phyloP scores from a whole-genome alignment of 2,888 invertebrate species.

The Phyllotreta striolata region DNA sequence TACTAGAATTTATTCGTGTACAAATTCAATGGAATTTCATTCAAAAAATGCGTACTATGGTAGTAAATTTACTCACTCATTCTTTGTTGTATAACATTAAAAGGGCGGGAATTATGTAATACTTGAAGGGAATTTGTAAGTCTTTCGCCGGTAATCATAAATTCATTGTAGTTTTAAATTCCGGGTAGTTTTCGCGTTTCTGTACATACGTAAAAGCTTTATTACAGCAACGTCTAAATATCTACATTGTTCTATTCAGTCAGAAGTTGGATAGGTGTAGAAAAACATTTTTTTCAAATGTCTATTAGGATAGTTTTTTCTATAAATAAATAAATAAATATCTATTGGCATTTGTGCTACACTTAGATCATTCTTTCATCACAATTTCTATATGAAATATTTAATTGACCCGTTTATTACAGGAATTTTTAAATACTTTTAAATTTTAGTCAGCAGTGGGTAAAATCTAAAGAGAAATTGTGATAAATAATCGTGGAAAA shows the following conservation, averaged over 20 bases:
- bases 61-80: no score
- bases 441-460: no score
- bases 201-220: slow-evolving; percentile 7
- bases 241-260: slow-evolving; percentile 26
- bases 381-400: no score
- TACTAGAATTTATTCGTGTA: no score
- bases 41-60: no score
- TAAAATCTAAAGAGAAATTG: not conserved
- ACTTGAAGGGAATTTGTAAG: no score
- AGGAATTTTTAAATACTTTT: no score
- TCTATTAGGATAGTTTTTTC: slow-evolving; percentile 5
- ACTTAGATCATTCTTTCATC: not conserved
- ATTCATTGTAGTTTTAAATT: not conserved
- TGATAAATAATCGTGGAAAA: not conserved
- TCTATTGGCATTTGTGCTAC: slow-evolving; percentile 11
- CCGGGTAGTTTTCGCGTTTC: slow-evolving; percentile 7
- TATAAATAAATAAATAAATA: not conserved
- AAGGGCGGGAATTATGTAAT: no score
- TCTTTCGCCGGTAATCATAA: no score
- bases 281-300: slow-evolving; percentile 18
- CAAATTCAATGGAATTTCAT: no score
- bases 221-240: slow-evolving; percentile 14
- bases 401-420: no score
- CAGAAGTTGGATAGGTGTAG: slow-evolving; percentile 26
- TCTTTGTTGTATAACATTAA: no score